Evolutionary conservation across 2,113 vertebrate species (phyloP), one percentile per base, ranked within the genome.

Genomic region (Chelonoidis abingdonii): DNA sequence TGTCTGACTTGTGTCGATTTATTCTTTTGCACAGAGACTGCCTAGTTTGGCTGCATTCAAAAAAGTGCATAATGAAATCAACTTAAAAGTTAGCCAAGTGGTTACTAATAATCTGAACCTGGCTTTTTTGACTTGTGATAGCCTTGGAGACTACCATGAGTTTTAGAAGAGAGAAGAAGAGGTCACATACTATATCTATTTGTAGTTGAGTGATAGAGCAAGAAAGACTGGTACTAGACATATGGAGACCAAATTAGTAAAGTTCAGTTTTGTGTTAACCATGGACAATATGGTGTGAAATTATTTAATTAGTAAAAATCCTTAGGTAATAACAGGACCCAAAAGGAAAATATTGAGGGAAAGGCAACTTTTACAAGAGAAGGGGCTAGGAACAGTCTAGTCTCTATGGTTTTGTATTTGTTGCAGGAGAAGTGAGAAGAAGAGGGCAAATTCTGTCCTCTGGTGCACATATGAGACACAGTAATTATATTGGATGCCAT

Each of bases 231-330:
- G 89, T 78, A 93, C 93, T 91, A 93, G 95, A 94, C 93, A 2
- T 22, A 92, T 2, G 78, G 85, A 94, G 96, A 97, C 95, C 65
- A 89, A 88, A 97, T 97, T 95, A 97, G 93, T 19, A 47, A 95
- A 93, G 94, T 92, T 24, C 78, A 65, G 89, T 65, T 94, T 96
- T 0, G 0, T 92, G 57, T 84, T 93, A 93, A 38, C 62, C 65
- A 65, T 2, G 56, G 81, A 96, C 84, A 93, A 96, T 1, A 1
- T 0, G 8, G 83, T 97, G 93, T 95, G 96, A 96, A 97, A 95
- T 96, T 50, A 25, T 92, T 87, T 97, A 96, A 97, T 95, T 65
- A 87, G 84, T 87, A 85, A 85, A 93, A 97, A 93, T 91, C 95
- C 93, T 92, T 22, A 62, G 93, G 83, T 94, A 65, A 65, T 17